These are phyloP conservation scores for Pavo muticus DNA, from an alignment of 2,113 vertebrate genomes.

Conservation along the genomic window DNA sequence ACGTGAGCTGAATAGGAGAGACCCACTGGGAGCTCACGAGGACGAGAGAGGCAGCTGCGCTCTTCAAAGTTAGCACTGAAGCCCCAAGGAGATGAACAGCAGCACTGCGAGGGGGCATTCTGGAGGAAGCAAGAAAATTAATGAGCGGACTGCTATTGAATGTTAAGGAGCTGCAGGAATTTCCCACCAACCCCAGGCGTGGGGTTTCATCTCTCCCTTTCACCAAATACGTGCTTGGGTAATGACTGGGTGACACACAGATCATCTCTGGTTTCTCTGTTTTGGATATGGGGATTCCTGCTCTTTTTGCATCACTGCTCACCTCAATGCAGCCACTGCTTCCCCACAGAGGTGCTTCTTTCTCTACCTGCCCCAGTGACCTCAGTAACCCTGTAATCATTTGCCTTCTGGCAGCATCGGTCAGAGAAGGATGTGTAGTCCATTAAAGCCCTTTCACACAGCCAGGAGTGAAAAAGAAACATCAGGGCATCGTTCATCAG, in stretches of 20 bases:
- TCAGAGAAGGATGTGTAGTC: not conserved
- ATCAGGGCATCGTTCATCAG: not conserved
- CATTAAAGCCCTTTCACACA: not conserved
- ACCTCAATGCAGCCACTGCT: accelerated
- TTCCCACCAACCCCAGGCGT: not conserved
- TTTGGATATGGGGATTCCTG: not conserved
- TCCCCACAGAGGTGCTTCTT: not conserved
- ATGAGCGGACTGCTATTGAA: not conserved
- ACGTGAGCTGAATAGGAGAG: constrained; percentile 64
- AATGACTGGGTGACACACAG: not conserved
- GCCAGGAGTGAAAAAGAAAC: not conserved
- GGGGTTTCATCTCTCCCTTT: not conserved
- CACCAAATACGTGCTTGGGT: not conserved
- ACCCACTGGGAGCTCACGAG: not conserved
- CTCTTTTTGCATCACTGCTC: not conserved
- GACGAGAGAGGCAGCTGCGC: constrained; percentile 15
- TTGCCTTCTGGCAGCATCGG: not conserved
- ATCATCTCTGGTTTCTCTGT: not conserved
- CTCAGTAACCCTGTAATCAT: accelerated
- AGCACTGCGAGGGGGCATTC: not conserved
- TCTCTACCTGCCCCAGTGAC: not conserved
- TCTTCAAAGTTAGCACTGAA: constrained; percentile 19
- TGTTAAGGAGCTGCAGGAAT: constrained; percentile 10
- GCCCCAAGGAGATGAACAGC: not conserved
- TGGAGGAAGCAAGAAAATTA: not conserved